Evolutionary conservation across 2,113 vertebrate genomes (phyloP).

Genomic region (Corythoichthys intestinalis): DNA sequence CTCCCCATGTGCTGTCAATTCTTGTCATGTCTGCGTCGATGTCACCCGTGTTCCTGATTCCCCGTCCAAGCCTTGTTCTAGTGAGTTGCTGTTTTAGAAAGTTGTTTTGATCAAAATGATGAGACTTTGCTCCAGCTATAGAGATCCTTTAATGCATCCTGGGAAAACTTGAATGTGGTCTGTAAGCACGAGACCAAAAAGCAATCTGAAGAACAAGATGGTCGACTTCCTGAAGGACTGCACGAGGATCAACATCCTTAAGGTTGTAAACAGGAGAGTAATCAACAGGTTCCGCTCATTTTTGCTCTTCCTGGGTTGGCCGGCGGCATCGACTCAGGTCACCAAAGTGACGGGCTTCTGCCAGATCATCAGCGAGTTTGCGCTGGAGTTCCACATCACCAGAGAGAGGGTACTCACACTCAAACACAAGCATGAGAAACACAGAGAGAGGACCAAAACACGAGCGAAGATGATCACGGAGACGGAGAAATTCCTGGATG

Average conservation of each 20-base stretch:
- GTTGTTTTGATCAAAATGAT: slow-evolving; percentile 25
- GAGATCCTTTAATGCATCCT: slow-evolving; percentile 80
- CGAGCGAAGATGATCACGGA: slow-evolving; percentile 93
- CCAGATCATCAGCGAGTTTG: slow-evolving; percentile 85
- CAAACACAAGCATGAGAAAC: slow-evolving; percentile 81
- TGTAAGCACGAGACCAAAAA: slow-evolving; percentile 84
- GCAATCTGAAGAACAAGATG: slow-evolving; percentile 81
- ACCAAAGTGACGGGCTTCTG: slow-evolving; percentile 85
- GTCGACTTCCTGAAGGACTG: slow-evolving; percentile 89
- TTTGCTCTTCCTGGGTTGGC: slow-evolving; percentile 90
- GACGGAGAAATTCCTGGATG: slow-evolving; percentile 14
- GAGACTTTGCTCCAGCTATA: slow-evolving; percentile 89
- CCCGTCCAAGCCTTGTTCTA: no score
- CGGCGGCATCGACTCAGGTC: slow-evolving; percentile 68
- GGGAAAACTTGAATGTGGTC: slow-evolving; percentile 87
- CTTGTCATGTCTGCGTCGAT: no score
- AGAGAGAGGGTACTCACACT: slow-evolving; percentile 85
- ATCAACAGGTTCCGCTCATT: slow-evolving; percentile 95
- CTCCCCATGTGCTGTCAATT: no score
- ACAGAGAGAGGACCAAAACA: slow-evolving; percentile 88
- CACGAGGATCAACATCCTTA: slow-evolving; percentile 82
- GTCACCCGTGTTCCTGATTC: no score
- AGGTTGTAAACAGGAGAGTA: slow-evolving; percentile 87
- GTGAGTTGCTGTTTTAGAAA: slow-evolving; percentile 70
- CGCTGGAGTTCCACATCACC: slow-evolving; percentile 89